These are phyloP conservation scores for Myripristis murdjan DNA, from an alignment of 2,797 vertebrate species.

Conservation along the genomic window DNA sequence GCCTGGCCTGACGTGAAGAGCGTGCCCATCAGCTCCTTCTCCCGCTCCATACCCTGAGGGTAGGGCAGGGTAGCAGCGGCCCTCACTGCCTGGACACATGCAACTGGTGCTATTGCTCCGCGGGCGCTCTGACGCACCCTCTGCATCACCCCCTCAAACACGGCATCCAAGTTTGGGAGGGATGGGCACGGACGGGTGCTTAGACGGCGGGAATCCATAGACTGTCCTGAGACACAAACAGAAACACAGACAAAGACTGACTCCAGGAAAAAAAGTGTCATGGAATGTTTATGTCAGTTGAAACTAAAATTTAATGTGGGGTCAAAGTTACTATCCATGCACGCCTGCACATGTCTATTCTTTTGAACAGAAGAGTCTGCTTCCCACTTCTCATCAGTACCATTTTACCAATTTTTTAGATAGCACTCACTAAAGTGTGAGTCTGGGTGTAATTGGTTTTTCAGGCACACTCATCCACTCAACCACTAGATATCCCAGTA, in stretches of 20 bases:
- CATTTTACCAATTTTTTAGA: slow-evolving; percentile 34
- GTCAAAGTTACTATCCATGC: slow-evolving; percentile 15
- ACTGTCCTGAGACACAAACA: slow-evolving; percentile 77
- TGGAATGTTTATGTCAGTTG: no score
- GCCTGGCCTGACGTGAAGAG: slow-evolving; percentile 90
- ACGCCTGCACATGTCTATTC: slow-evolving; percentile 21
- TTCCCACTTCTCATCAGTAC: slow-evolving; percentile 16
- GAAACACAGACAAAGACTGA: slow-evolving; percentile 1
- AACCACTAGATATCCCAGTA: slow-evolving; percentile 43
- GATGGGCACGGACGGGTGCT: slow-evolving; percentile 73
- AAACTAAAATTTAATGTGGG: slow-evolving; percentile 11
- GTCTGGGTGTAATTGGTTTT: slow-evolving; percentile 48
- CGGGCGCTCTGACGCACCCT: slow-evolving; percentile 80
- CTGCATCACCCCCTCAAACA: slow-evolving; percentile 80
- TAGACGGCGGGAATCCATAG: slow-evolving; percentile 84
- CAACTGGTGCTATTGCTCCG: slow-evolving; percentile 88
- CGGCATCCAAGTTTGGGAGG: slow-evolving; percentile 75
- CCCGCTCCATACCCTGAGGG: slow-evolving; percentile 82
- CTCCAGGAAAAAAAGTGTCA: slow-evolving; percentile 17
- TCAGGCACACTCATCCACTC: slow-evolving; percentile 50
- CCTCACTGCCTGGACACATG: slow-evolving; percentile 89
- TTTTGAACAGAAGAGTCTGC: slow-evolving; percentile 24
- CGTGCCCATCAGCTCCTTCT: slow-evolving; percentile 84
- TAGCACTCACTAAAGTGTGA: slow-evolving; percentile 28
- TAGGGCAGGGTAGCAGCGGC: slow-evolving; percentile 87